Base-by-base conservation (phyloP, 92 coral and sea anemone genomes). In the Galaxea fascicularis region DNA sequence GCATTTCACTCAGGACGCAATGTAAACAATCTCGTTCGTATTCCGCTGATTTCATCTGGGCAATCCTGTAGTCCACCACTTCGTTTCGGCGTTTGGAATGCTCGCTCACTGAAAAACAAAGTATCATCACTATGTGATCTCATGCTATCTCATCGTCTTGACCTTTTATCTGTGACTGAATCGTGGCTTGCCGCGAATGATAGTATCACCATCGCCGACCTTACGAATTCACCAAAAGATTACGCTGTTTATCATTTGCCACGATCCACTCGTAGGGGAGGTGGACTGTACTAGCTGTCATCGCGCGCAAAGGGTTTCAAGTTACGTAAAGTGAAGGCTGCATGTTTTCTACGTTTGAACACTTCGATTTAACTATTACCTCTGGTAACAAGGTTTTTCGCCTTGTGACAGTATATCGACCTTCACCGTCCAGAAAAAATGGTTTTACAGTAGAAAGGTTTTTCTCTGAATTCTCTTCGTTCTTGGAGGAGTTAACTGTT, bases 31-130 rank as follows among this genome's bases (percentile, higher is more conserved):
- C 59, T n/a, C n/a, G n/a, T n/a, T n/a, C n/a, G n/a, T n/a, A n/a
- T n/a, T n/a, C n/a, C 67, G 67, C 67, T 62, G 67, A 62, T 62
- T 8, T 62, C 67, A 62, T 62, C 67, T 62, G 25, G 67, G 67
- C 67, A 20, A 62, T 62, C 12, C 67, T 62, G 67, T 20, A 62
- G 0, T 62, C 67, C 67, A 62, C 67, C 67, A 62, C 67, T 62
- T 20, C 67, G 67, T 62, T 62, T 62, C 67, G 67, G 67, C 17
- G 67, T 62, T 62, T 62, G 67, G 67, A 62, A 62, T 62, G 67
- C 28, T 62, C 67, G 67, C 1, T 62, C 67, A 62, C 67, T 62
- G 67, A 62, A 62, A 62, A 62, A 20, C 67, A 62, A 62, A 62
- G 67, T 62, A 62, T 62, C 67, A 25, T 62, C 28, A 62, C 67